Evolutionary conservation across 2,113 vertebrate species (phyloP).

Genomic region (Bubo bubo): DNA sequence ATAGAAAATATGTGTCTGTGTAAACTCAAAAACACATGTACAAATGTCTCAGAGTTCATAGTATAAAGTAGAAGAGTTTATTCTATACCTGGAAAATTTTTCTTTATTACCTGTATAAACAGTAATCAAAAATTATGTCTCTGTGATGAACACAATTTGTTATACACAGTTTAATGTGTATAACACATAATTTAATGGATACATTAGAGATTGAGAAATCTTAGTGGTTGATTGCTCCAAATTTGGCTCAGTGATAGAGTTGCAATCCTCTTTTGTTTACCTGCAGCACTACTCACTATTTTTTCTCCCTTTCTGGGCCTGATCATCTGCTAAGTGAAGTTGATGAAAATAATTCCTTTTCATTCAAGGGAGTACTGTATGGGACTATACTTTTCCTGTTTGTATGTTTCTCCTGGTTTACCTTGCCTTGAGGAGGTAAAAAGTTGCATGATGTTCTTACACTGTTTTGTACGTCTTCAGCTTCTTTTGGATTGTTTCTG

Average conservation of each 20-base stretch:
- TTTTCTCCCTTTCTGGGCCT: not conserved
- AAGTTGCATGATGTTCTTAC: not conserved
- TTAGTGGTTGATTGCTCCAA: not conserved
- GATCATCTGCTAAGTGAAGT: not conserved
- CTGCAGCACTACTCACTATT: not conserved
- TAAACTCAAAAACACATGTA: not conserved
- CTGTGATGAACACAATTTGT: not conserved
- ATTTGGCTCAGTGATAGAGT: not conserved
- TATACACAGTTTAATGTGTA: not conserved
- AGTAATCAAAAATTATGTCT: not conserved
- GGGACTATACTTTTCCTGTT: not conserved
- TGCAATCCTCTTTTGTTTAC: not conserved
- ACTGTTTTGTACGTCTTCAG: not conserved
- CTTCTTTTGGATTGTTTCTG: constrained; percentile 4
- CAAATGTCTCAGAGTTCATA: not conserved
- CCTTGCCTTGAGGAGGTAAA: not conserved
- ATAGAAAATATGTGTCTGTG: not conserved
- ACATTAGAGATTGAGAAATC: not conserved
- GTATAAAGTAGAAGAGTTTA: not conserved
- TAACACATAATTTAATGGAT: not conserved
- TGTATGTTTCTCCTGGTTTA: not conserved
- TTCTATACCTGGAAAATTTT: not conserved
- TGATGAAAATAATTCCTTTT: not conserved
- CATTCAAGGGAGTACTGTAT: not conserved
- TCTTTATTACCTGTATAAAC: not conserved